phyloP scores from a whole-genome alignment of 2,113 vertebrate genomes.

The Arothron firmamentum region DNA sequence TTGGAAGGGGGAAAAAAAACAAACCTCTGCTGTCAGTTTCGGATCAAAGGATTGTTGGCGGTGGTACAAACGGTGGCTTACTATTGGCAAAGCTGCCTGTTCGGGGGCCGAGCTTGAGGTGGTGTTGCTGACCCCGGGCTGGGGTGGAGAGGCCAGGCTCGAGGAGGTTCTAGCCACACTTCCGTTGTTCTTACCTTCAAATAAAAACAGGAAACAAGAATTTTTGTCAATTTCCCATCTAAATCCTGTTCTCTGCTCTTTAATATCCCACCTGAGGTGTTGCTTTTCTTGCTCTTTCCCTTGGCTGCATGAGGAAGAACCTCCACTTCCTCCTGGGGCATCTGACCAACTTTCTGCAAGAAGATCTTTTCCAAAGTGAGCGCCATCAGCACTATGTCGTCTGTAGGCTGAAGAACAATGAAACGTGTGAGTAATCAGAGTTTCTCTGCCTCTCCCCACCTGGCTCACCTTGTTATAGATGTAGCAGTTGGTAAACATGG shows the following conservation, averaged over 20 bases:
- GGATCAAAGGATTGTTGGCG: neutral
- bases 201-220: neutral
- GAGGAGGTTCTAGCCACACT: neutral
- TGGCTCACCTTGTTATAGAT: slow-evolving; percentile 92
- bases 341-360: slow-evolving; percentile 90
- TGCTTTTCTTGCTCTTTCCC: slow-evolving; percentile 81
- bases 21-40: neutral
- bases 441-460: slow-evolving; percentile 6
- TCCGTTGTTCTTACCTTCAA: slow-evolving; percentile 70
- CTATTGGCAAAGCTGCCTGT: slow-evolving; percentile 77
- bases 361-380: slow-evolving; percentile 96
- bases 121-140: slow-evolving; percentile 78
- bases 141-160: slow-evolving; percentile 16
- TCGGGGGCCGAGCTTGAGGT: slow-evolving; percentile 57
- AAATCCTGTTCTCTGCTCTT: neutral
- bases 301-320: slow-evolving; percentile 81
- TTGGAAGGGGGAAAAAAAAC: neutral
- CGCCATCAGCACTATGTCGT: slow-evolving; percentile 98
- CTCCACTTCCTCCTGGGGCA: slow-evolving; percentile 89
- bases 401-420: slow-evolving; percentile 81
- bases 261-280: slow-evolving; percentile 71
- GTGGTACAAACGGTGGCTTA: slow-evolving; percentile 60
- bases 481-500: slow-evolving; percentile 99
- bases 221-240: too few species aligned
- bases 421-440: neutral